phyloP scores from a whole-genome alignment of 2,797 vertebrate genomes.

The Sebastes jordani region DNA sequence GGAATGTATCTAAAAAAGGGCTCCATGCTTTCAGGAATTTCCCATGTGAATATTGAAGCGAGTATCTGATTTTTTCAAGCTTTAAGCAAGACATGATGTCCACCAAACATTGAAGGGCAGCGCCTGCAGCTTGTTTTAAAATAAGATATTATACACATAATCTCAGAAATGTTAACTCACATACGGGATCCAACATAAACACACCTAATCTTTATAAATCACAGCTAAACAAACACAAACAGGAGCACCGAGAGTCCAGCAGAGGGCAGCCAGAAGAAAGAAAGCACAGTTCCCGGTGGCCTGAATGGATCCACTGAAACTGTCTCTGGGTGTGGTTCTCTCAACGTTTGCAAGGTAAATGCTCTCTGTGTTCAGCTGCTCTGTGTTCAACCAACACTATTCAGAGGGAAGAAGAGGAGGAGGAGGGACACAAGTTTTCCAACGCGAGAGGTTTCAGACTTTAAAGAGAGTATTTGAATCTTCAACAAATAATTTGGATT shows the following conservation, averaged over 20 bases:
- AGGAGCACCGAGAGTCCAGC: conserved; percentile 43
- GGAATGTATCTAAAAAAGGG: too few species aligned
- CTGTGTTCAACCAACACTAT: not conserved
- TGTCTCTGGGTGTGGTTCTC: conserved; percentile 58
- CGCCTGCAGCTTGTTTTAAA: not conserved
- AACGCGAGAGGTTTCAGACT: not conserved
- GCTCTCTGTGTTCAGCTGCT: conserved; percentile 36
- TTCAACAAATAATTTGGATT: not conserved
- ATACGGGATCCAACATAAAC: not conserved
- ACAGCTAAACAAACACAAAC: conserved; percentile 1
- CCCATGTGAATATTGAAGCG: too few species aligned
- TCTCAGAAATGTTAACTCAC: not conserved
- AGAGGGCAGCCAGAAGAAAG: conserved; percentile 63
- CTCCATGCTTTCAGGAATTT: too few species aligned
- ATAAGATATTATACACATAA: not conserved
- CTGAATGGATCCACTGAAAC: conserved; percentile 16
- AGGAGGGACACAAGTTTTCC: not conserved
- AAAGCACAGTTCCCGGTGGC: not conserved
- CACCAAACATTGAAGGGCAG: too few species aligned
- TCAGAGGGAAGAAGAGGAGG: not conserved
- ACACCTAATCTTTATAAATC: conserved; percentile 1
- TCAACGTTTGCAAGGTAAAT: conserved; percentile 61
- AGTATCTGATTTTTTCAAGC: too few species aligned
- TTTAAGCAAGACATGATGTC: too few species aligned
- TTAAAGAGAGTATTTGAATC: not conserved